Conservation (phyloP, 2,797 vertebrate genomes). For the Acomys russatus region DNA sequence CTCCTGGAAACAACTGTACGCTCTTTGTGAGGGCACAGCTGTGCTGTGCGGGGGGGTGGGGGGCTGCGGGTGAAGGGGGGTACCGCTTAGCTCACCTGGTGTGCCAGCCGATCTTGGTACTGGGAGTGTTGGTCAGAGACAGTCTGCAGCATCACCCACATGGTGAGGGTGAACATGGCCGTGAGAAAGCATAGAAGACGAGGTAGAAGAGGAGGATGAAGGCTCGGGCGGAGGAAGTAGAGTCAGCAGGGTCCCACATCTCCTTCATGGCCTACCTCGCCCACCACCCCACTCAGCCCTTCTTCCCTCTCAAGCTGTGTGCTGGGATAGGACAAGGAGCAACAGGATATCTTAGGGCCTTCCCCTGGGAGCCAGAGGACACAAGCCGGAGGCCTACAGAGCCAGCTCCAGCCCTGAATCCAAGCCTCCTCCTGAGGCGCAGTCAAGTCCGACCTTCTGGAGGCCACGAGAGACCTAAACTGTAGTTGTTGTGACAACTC, state of each 20-base stretch:
- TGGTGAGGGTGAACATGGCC: conserved; percentile 89
- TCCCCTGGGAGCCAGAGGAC: conserved; percentile 64
- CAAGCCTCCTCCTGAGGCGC: conserved; percentile 55
- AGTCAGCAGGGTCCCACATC: conserved; percentile 33
- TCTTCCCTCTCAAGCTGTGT: conserved; percentile 22
- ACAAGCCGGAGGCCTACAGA: conserved; percentile 62
- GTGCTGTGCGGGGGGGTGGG: too few species aligned
- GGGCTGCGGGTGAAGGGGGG: too few species aligned
- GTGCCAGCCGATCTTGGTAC: conserved; percentile 94
- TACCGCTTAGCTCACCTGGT: conserved; percentile 90
- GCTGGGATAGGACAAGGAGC: neutral
- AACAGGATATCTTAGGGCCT: conserved; percentile 19
- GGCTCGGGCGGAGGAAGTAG: conserved; percentile 86
- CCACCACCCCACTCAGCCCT: neutral
- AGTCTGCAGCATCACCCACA: conserved; percentile 97
- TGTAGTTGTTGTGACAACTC: conserved; percentile 65
- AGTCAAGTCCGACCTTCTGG: neutral
- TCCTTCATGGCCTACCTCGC: neutral
- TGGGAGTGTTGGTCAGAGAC: conserved; percentile 94
- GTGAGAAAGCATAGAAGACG: conserved; percentile 95
- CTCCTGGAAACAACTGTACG: neutral
- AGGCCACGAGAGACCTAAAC: conserved; percentile 65
- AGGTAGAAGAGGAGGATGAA: conserved; percentile 95
- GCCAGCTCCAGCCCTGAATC: conserved; percentile 56
- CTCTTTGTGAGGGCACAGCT: neutral